Evolutionary conservation across 2,888 invertebrate species (phyloP).

Genomic region (Ypsolopha scabrella): DNA sequence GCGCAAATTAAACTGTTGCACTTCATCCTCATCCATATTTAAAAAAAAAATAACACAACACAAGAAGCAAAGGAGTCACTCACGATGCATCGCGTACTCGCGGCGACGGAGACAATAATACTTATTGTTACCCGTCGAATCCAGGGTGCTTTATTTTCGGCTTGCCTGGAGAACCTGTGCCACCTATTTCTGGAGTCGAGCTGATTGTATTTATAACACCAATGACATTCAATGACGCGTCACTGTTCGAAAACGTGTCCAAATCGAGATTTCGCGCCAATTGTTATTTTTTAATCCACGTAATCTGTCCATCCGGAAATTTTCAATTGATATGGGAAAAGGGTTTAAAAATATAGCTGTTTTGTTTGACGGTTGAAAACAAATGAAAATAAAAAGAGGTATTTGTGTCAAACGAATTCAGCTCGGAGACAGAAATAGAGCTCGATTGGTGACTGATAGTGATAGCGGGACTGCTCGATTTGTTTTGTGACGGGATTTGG

Average conservation of each 20-base stretch:
- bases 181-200: conserved; percentile 68
- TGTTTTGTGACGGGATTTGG: not conserved
- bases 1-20: conserved; percentile 85
- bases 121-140: conserved; percentile 56
- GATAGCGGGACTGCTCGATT: not conserved
- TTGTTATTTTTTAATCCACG: not conserved
- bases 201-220: conserved; percentile 71
- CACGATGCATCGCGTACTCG: conserved; percentile 22
- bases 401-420: not conserved
- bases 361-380: not conserved
- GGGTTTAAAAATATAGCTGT: not conserved
- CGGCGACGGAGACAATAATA: conserved; percentile 53
- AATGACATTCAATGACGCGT: conserved; percentile 69
- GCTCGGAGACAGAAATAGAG: not conserved
- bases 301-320: conserved; percentile 45
- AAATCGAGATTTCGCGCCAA: conserved; percentile 54
- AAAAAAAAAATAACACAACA: conserved; percentile 21
- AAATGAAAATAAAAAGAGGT: not conserved
- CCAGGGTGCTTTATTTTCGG: conserved; percentile 71
- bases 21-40: conserved; percentile 70
- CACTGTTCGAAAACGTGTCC: conserved; percentile 69
- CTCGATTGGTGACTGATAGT: not conserved
- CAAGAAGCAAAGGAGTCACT: not conserved
- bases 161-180: conserved; percentile 72
- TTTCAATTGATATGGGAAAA: conserved; percentile 31